phyloP scores from a whole-genome alignment of 2,797 vertebrate genomes.

The Sternotherus odoratus region DNA sequence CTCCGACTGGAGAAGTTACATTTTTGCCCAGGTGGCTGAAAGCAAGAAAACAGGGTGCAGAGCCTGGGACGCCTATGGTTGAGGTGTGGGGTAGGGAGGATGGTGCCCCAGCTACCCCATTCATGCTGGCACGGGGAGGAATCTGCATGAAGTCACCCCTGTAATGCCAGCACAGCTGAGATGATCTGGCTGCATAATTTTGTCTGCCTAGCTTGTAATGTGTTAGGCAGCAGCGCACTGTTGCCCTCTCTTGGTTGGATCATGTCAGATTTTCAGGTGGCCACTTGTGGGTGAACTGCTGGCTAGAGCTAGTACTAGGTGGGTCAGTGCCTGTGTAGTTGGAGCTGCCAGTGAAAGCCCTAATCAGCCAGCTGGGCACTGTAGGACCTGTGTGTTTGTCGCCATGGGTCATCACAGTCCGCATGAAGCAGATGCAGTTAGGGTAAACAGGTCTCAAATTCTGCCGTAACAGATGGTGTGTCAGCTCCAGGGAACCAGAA shows the following conservation, averaged over 20 bases:
- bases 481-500: background rate
- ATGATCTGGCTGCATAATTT: background rate
- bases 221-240: background rate
- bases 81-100: background rate
- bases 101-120: background rate
- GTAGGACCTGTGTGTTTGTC: background rate
- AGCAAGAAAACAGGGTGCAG: background rate
- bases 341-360: background rate
- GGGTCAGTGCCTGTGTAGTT: background rate
- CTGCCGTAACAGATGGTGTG: background rate
- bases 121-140: background rate
- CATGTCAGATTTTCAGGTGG: background rate
- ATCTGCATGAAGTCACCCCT: background rate
- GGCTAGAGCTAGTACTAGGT: background rate
- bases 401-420: background rate
- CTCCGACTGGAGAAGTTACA: background rate
- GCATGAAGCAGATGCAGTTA: background rate
- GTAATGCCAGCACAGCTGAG: background rate
- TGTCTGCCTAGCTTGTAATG: background rate
- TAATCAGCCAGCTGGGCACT: background rate
- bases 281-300: background rate
- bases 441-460: fast-evolving
- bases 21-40: background rate
- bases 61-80: background rate
- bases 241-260: background rate